Percentiles rank a stretch among this genome's conserved stretches.
Conservation (phyloP, 2,113 vertebrate species). For the Pyrgilauda ruficollis region DNA sequence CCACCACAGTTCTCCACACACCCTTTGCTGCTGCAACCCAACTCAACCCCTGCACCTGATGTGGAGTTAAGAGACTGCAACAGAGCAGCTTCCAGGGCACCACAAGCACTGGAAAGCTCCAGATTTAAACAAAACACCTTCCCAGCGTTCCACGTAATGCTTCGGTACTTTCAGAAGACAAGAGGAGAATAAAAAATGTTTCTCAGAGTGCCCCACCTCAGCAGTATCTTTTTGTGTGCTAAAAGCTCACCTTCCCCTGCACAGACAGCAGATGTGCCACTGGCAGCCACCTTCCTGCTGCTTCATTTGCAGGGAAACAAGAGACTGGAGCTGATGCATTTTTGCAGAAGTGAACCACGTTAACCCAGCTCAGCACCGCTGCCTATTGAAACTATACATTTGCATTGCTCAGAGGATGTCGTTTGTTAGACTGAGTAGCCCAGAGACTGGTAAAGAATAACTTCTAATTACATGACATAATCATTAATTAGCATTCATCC, state of each 20-base stretch:
- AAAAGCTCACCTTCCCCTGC: not conserved
- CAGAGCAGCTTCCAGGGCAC: not conserved
- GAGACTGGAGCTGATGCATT: not conserved
- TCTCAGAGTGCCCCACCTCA: rapidly evolving
- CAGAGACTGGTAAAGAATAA: not conserved
- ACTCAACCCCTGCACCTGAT: rapidly evolving
- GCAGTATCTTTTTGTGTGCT: not conserved
- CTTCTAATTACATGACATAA: not conserved
- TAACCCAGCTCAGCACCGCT: rapidly evolving
- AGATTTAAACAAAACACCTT: not conserved
- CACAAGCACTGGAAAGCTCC: not conserved
- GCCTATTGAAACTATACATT: not conserved
- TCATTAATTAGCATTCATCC: not conserved
- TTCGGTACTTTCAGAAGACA: not conserved
- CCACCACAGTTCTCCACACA: not conserved
- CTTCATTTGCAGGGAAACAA: not conserved
- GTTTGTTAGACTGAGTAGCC: not conserved
- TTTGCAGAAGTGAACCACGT: not conserved
- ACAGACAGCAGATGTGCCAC: not conserved
- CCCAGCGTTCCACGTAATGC: not conserved
- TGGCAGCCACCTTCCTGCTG: not conserved
- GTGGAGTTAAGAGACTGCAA: rapidly evolving
- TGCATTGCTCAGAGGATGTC: not conserved
- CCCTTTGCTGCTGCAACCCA: not conserved
- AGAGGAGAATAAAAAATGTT: not conserved